Base-by-base conservation (phyloP, 2,113 vertebrate species). In the Takifugu bimaculatus region DNA sequence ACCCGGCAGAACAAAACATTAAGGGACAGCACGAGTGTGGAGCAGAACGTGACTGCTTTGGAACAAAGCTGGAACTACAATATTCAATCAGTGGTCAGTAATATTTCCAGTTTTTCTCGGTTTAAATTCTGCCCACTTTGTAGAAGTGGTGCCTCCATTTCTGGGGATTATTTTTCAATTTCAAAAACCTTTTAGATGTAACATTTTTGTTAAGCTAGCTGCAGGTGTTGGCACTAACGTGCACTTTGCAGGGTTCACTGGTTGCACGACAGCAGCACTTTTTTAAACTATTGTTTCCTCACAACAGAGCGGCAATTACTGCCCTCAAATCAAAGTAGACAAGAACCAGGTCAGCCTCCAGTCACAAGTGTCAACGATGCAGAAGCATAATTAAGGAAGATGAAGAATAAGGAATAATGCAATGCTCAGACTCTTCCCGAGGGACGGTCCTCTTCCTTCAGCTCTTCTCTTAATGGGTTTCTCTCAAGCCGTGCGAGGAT, bases 401-500 rank as follows among this genome's bases (percentile, higher is more conserved):
- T 4, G 29, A 57, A 63, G n/a, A 39, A 9, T 1, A 47, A 63
- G 65, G 45, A 59, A 11, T 54, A 29, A 60, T 12, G 65, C 64
- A 53, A 32, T 52, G 57, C 51, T 50, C 59, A 26, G 47, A 60
- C 61, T 57, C 44, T 11, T 72, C 65, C 70, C 62, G 14, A 53
- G 70, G 68, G 65, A 69, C 28, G 56, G 50, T 75, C 63, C 69
- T 27, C 57, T 63, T 49, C 57, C 53, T 60, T 64, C 52, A n/a
- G 50, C 53, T 63, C 50, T 27, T 59, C 52, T 43, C 54, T 60
- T 74, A 50, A 70, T 79, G 65, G 57, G 64, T 81, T 65, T 73
- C 64, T 66, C 52, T 49, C 11, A 26, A 63, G 80, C 70, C 14
- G 13, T 27, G 60, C 25, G 11, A 83, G 52, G 45, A 72, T 79